A percentile compares a stretch with the other conserved stretches of the same genome.
These are phyloP conservation scores for Ictidomys tridecemlineatus DNA, from an alignment of 2,113 vertebrate genomes.

Conservation along the genomic window DNA sequence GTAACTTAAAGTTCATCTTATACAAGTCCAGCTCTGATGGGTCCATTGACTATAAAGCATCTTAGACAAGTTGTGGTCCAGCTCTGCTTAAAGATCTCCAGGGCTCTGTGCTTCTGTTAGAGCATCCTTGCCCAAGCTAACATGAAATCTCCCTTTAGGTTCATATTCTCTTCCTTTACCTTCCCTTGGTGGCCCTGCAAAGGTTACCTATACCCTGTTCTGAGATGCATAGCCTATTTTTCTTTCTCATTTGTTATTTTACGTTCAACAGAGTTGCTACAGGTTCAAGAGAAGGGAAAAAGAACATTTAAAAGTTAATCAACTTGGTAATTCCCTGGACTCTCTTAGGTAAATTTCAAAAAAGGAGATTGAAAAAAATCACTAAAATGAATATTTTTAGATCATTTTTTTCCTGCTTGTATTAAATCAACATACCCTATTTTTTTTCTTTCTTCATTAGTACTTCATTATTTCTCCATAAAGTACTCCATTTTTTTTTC, in stretches of 20 bases:
- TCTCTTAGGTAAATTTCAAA: background rate
- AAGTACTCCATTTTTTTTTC: background rate
- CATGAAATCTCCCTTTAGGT: background rate
- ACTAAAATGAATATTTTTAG: slow-evolving; percentile 7
- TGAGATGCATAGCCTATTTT: background rate
- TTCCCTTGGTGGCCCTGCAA: background rate
- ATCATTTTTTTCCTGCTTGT: background rate
- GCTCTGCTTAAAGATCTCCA: background rate
- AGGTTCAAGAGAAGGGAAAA: background rate
- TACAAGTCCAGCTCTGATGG: background rate
- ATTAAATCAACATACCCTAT: background rate
- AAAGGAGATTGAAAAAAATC: background rate
- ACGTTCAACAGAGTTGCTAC: background rate
- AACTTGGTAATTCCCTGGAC: background rate
- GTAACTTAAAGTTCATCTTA: background rate
- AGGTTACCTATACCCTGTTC: background rate
- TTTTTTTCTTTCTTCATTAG: background rate
- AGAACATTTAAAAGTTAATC: background rate
- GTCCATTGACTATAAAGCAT: background rate
- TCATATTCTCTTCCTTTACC: background rate
- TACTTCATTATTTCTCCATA: background rate
- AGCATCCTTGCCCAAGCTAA: background rate
- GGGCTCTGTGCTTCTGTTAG: background rate
- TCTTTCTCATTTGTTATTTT: background rate
- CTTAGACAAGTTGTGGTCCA: background rate